Conservation (phyloP, 2,888 invertebrate species). For the Microctonus brassicae region DNA sequence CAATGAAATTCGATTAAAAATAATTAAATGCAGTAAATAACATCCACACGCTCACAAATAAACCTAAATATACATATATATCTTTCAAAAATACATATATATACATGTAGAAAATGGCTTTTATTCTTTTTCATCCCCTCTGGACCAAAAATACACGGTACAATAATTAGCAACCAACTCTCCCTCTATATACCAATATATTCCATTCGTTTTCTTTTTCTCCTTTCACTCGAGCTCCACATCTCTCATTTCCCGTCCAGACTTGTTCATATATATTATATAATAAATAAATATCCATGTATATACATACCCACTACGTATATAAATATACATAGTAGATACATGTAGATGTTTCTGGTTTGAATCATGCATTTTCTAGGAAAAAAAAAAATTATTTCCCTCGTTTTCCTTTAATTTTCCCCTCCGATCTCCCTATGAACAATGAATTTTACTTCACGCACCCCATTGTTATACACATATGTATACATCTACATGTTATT, state of each 20-base stretch:
- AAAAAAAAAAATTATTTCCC: constrained; percentile 56
- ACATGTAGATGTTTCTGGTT: no score
- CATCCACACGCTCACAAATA: no score
- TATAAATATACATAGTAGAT: background rate
- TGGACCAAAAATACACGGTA: constrained; percentile 24
- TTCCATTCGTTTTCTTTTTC: background rate
- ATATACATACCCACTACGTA: constrained; percentile 40
- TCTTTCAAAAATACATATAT: constrained; percentile 27
- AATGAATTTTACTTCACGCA: constrained; percentile 51
- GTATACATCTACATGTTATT: constrained; percentile 50
- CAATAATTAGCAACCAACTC: constrained; percentile 63
- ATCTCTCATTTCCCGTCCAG: constrained; percentile 2
- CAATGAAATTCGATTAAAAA: no score
- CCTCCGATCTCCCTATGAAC: constrained; percentile 58
- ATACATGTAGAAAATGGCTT: constrained; percentile 53
- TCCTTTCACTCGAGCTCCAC: background rate
- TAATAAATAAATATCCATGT: no score
- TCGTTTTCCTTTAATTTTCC: constrained; percentile 63
- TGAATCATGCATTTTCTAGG: constrained; percentile 47
- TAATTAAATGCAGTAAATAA: no score
- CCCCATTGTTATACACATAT: constrained; percentile 40
- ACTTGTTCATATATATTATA: no score
- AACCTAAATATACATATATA: no score
- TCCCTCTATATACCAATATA: constrained; percentile 42
- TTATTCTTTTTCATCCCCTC: constrained; percentile 47